These are phyloP conservation scores for Leucoptera coffeella DNA, from an alignment of 2,888 invertebrate genomes.

Conservation along the genomic window DNA sequence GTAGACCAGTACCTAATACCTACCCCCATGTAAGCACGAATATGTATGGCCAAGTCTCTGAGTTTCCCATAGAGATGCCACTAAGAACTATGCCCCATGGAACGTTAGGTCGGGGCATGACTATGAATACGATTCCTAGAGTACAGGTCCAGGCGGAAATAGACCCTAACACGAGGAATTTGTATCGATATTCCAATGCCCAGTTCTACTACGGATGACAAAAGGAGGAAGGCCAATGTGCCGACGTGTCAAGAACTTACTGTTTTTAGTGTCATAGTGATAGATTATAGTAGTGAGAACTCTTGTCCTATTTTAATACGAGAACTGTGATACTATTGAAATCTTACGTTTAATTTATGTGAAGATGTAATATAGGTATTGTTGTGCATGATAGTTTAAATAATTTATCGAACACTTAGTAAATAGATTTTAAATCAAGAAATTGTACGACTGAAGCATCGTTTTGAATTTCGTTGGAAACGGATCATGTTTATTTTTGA, in stretches of 20 bases:
- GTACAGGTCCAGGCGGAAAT: conserved; percentile 43
- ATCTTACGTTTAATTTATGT: too few relatives aligned
- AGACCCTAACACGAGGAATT: conserved; percentile 54
- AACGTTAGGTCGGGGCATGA: conserved; percentile 36
- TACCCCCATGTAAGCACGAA: conserved; percentile 44
- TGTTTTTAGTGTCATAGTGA: conserved; percentile 50
- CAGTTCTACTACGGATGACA: conserved; percentile 77
- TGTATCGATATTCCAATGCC: conserved; percentile 59
- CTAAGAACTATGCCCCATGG: conserved; percentile 42
- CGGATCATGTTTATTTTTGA: too few relatives aligned
- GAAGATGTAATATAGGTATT: too few relatives aligned
- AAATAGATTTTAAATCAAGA: too few relatives aligned
- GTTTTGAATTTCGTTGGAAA: too few relatives aligned
- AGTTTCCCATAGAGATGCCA: conserved; percentile 49
- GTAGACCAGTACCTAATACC: conserved; percentile 41
- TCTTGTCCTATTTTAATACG: conserved; percentile 43
- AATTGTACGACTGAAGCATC: too few relatives aligned
- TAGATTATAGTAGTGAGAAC: conserved; percentile 3
- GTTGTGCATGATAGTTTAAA: too few relatives aligned
- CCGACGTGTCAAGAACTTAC: conserved; percentile 51
- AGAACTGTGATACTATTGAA: conserved; percentile 52
- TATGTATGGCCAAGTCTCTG: conserved; percentile 47
- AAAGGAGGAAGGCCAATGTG: conserved; percentile 47
- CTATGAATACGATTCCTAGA: conserved; percentile 38
- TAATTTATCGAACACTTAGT: too few relatives aligned